Conservation (phyloP, 2,888 invertebrate genomes). For the Phyllotreta striolata region DNA sequence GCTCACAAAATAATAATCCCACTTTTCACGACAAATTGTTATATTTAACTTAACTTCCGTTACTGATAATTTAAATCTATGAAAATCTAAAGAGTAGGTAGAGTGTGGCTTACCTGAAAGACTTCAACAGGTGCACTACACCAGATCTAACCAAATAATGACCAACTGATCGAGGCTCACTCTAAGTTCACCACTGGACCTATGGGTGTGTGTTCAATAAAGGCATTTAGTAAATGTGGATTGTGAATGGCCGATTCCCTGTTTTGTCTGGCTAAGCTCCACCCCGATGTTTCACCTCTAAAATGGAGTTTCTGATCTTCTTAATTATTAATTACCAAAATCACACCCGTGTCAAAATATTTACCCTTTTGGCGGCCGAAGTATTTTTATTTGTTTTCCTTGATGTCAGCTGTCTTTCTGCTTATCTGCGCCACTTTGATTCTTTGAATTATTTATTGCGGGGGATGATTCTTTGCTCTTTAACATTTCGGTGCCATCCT, state of each 20-base stretch:
- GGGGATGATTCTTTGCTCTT: conserved; percentile 13
- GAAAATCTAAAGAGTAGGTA: no score
- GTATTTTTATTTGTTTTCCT: conserved; percentile 43
- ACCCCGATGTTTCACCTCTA: conserved; percentile 51
- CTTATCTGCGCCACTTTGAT: conserved; percentile 26
- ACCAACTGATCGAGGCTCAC: conserved; percentile 21
- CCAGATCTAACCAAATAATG: conserved; percentile 23
- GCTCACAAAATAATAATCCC: not conserved
- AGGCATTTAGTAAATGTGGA: conserved; percentile 47
- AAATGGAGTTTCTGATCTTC: conserved; percentile 52
- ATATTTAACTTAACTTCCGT: no score
- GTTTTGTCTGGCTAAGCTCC: conserved; percentile 51
- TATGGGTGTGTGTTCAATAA: conserved; percentile 40
- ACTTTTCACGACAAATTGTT: not conserved
- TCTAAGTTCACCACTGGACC: conserved; percentile 33
- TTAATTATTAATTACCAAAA: conserved; percentile 54
- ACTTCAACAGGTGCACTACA: conserved; percentile 34
- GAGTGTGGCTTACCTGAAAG: conserved; percentile 22
- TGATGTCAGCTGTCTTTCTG: conserved; percentile 31
- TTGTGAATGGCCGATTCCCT: conserved; percentile 51
- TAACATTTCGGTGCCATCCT: conserved; percentile 3
- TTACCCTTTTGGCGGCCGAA: conserved; percentile 44
- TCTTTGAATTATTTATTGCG: conserved; percentile 34
- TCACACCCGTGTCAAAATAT: conserved; percentile 52
- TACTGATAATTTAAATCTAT: no score